Conservation (phyloP, 1,140 invertebrate genomes). For the Ericerus pela region DNA sequence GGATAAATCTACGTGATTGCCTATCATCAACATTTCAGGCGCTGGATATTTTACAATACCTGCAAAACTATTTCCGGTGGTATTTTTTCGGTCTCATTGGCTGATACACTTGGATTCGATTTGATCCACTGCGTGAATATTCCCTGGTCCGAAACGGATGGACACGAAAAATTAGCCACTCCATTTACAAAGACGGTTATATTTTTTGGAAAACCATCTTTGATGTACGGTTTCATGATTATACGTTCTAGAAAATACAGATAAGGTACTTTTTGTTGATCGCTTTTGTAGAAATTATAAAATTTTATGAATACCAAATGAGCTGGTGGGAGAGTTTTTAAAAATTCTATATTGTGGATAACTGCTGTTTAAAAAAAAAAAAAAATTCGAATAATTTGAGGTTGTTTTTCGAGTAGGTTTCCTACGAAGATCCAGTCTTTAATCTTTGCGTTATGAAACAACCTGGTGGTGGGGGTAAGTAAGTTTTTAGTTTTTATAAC, state of each 20-base stretch:
- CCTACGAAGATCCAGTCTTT: too few species aligned
- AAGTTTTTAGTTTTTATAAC: too few species aligned
- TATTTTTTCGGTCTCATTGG: conserved; percentile 36
- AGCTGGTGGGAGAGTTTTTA: too few species aligned
- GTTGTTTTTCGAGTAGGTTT: too few species aligned
- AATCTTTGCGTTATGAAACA: too few species aligned
- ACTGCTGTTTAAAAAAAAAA: too few species aligned
- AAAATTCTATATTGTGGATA: too few species aligned
- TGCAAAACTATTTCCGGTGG: conserved; percentile 39
- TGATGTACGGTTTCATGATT: conserved; percentile 61
- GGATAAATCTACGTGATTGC: conserved; percentile 1
- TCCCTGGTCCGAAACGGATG: conserved; percentile 54
- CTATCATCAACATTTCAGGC: conserved; percentile 16
- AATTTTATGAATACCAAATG: too few species aligned
- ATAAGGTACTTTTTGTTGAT: too few species aligned
- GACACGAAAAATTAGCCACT: conserved; percentile 55
- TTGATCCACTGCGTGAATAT: conserved; percentile 58
- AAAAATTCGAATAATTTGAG: too few species aligned
- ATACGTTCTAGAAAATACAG: conserved; percentile 50
- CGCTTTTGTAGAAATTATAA: too few species aligned
- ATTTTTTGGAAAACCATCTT: conserved; percentile 60
- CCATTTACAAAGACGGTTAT: conserved; percentile 53
- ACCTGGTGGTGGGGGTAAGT: too few species aligned
- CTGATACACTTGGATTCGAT: conserved; percentile 26
- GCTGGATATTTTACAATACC: conserved; percentile 29